Evolutionary conservation across 2,888 invertebrate species (phyloP).

Genomic region (Xiphydria camelus): DNA sequence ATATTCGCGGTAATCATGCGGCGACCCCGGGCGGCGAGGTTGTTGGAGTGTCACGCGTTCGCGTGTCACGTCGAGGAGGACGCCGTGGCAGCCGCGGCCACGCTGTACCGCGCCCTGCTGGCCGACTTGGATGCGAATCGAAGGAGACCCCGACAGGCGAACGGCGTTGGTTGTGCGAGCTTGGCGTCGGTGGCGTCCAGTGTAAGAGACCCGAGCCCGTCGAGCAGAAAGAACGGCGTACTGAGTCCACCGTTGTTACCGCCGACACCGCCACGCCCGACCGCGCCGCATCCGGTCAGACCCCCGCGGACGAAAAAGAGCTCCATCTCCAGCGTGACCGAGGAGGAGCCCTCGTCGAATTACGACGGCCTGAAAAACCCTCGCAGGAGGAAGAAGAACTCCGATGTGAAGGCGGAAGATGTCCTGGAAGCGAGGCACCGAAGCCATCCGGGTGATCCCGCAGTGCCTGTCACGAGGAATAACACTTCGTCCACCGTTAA

Average conservation of each 20-base stretch:
- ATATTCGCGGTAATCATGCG: conserved; percentile 91
- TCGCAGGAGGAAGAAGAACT: conserved; percentile 39
- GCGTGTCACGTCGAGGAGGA: conserved; percentile 88
- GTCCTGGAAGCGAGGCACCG: conserved; percentile 44
- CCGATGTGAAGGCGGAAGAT: conserved; percentile 49
- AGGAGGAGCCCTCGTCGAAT: conserved; percentile 34
- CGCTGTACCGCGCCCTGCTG: conserved; percentile 85
- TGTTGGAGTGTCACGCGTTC: conserved; percentile 88
- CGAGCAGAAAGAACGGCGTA: conserved; percentile 35
- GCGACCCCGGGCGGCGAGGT: conserved; percentile 72
- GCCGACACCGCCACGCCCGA: conserved; percentile 16
- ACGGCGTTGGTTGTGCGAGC: conserved; percentile 79
- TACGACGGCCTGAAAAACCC: conserved; percentile 56
- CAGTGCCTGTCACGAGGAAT: neutral
- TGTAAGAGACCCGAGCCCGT: conserved; percentile 38
- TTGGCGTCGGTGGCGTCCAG: conserved; percentile 61
- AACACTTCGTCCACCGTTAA: neutral
- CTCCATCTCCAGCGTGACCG: conserved; percentile 57
- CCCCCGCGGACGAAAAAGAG: conserved; percentile 77
- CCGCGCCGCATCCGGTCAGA: conserved; percentile 63
- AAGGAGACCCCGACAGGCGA: conserved; percentile 68
- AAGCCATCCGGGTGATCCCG: conserved; percentile 10
- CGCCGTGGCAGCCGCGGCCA: conserved; percentile 89
- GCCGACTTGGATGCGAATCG: conserved; percentile 60
- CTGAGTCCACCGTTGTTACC: conserved; percentile 26